phyloP scores from a whole-genome alignment of 2,113 vertebrate genomes.

The Cinclus cinclus region DNA sequence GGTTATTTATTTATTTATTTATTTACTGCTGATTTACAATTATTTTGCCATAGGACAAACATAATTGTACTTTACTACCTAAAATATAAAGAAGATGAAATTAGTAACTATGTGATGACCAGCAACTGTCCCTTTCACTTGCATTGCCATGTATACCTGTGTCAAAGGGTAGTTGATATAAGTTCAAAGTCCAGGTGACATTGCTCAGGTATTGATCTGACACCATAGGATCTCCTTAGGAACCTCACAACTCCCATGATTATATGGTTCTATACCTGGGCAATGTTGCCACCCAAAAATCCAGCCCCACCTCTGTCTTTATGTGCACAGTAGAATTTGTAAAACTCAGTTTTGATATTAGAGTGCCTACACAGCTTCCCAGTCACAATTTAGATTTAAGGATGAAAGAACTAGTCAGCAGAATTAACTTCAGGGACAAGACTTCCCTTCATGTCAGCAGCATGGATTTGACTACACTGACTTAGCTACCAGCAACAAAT shows the following conservation, averaged over 20 bases:
- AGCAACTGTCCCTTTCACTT: neutral
- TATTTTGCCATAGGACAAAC: neutral
- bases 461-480: neutral
- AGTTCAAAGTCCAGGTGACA: neutral
- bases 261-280: neutral
- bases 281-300: neutral
- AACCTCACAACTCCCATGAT: neutral
- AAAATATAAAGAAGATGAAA: neutral
- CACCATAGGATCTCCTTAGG: neutral
- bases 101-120: neutral
- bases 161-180: neutral
- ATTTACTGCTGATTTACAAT: neutral
- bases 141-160: neutral
- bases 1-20: neutral
- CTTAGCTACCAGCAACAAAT: neutral
- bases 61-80: neutral
- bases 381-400: neutral
- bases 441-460: neutral
- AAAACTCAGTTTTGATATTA: neutral
- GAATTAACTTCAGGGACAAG: neutral
- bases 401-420: neutral
- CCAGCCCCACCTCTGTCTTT: neutral
- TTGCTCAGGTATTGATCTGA: neutral
- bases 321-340: neutral
- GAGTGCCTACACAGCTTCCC: neutral